Percentiles rank a stretch among this genome's conserved stretches.
These are phyloP conservation scores for Chloroclysta siterata DNA, from an alignment of 2,888 invertebrate species.

Conservation along the genomic window DNA sequence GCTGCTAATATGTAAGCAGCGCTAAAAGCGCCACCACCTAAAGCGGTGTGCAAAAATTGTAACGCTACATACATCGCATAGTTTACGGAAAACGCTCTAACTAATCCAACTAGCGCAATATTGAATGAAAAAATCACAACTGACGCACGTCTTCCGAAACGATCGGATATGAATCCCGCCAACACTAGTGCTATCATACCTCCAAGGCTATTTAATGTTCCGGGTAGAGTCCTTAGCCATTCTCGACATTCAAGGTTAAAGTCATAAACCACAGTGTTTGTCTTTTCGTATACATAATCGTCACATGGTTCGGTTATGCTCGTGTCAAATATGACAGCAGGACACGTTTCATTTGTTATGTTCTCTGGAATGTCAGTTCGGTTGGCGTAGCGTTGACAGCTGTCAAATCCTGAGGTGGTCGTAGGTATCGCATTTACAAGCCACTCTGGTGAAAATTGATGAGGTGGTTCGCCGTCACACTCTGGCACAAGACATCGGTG, in stretches of 20 bases:
- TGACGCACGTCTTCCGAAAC: conserved; percentile 70
- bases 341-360: conserved; percentile 53
- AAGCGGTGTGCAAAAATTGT: conserved; percentile 72
- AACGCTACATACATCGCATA: conserved; percentile 72
- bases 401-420: conserved; percentile 63
- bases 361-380: conserved; percentile 43
- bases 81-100: conserved; percentile 75
- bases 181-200: conserved; percentile 88
- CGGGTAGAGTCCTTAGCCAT: conserved; percentile 90
- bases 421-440: conserved; percentile 65
- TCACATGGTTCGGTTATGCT: conserved; percentile 62
- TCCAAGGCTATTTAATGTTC: conserved; percentile 90
- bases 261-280: conserved; percentile 73
- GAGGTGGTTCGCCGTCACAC: conserved; percentile 62
- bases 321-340: conserved; percentile 63
- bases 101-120: conserved; percentile 65
- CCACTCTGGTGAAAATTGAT: conserved; percentile 67
- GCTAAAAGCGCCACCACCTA: conserved; percentile 74
- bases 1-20: conserved; percentile 86
- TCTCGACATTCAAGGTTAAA: conserved; percentile 78
- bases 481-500: conserved; percentile 66
- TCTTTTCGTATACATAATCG: conserved; percentile 66
- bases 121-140: conserved; percentile 74
- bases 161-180: conserved; percentile 89
- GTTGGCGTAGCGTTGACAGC: conserved; percentile 65